Conservation (phyloP, 64 coral and sea anemone genomes). For the Pocillopora damicornis region DNA sequence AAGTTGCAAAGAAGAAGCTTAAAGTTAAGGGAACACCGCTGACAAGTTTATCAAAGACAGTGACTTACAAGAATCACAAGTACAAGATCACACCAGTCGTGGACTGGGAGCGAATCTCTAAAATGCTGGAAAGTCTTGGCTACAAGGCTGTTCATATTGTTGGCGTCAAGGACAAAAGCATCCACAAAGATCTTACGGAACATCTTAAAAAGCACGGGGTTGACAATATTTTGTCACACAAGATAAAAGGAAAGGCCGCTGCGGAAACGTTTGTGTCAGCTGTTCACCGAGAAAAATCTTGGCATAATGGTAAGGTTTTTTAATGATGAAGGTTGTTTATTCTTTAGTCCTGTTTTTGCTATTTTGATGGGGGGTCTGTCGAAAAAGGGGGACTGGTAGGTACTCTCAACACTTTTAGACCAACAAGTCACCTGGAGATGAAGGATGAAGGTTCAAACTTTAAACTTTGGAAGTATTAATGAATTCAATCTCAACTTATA, state of each 20-base stretch:
- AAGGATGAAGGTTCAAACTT: too few relatives aligned
- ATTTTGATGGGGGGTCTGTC: too few relatives aligned
- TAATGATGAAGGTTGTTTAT: neutral
- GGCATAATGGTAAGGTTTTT: constrained; percentile 62
- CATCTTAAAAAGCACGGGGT: constrained; percentile 66
- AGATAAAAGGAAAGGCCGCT: constrained; percentile 48
- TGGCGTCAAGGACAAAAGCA: constrained; percentile 59
- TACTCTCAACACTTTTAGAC: too few relatives aligned
- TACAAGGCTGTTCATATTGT: constrained; percentile 89
- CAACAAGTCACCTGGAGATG: too few relatives aligned
- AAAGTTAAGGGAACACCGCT: constrained; percentile 77
- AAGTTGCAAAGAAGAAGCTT: constrained; percentile 15
- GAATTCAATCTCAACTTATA: too few relatives aligned
- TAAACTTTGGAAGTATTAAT: too few relatives aligned
- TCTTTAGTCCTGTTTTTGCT: too few relatives aligned
- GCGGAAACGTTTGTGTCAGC: constrained; percentile 83
- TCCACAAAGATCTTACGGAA: constrained; percentile 64
- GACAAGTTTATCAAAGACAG: constrained; percentile 77
- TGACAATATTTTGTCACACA: constrained; percentile 41
- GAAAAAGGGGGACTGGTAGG: too few relatives aligned
- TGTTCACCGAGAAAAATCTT: constrained; percentile 81
- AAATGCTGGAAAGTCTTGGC: constrained; percentile 82
- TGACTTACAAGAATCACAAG: constrained; percentile 86
- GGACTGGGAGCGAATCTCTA: constrained; percentile 83
- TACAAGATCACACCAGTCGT: constrained; percentile 90